Percentiles rank a stretch among this genome's conserved stretches.
Conservation (phyloP, 2,888 invertebrate genomes). For the Drymonia ruficornis region DNA sequence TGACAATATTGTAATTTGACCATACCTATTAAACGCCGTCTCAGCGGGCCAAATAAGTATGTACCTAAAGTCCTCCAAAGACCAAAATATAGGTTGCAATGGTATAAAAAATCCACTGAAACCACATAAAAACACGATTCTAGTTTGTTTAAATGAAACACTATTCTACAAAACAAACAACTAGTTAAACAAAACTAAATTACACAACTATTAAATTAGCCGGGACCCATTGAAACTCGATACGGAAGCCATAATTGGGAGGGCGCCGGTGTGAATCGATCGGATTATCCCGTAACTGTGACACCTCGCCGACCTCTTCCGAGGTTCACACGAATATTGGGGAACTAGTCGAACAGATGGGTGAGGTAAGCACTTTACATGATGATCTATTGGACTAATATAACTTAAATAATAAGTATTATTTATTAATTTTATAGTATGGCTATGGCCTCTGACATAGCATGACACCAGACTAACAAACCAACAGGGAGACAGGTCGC, state of each 20-base stretch:
- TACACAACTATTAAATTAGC: slow-evolving; percentile 24
- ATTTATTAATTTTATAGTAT: too few relatives aligned
- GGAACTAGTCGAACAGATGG: slow-evolving; percentile 22
- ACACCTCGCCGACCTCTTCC: slow-evolving; percentile 42
- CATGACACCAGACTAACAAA: too few relatives aligned
- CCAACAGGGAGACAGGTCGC: too few relatives aligned
- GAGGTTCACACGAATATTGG: slow-evolving; percentile 40
- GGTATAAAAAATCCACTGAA: too few relatives aligned
- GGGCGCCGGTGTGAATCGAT: slow-evolving; percentile 44
- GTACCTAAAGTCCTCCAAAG: too few relatives aligned
- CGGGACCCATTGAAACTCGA: slow-evolving; percentile 39
- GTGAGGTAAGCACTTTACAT: slow-evolving; percentile 16
- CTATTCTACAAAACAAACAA: background rate
- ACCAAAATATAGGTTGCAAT: too few relatives aligned
- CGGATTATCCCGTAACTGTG: slow-evolving; percentile 49
- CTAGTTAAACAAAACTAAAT: slow-evolving; percentile 12
- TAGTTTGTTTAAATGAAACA: too few relatives aligned
- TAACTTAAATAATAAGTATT: background rate
- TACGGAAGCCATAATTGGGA: slow-evolving; percentile 45
- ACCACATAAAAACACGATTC: too few relatives aligned
- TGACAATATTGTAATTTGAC: too few relatives aligned
- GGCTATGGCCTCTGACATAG: too few relatives aligned
- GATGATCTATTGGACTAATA: background rate
- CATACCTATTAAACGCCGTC: too few relatives aligned
- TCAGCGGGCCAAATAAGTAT: too few relatives aligned